Percentiles rank a stretch among this genome's conserved stretches.
Evolutionary conservation across 2,113 vertebrate species (phyloP).

Genomic region (Puffinus mauretanicus): DNA sequence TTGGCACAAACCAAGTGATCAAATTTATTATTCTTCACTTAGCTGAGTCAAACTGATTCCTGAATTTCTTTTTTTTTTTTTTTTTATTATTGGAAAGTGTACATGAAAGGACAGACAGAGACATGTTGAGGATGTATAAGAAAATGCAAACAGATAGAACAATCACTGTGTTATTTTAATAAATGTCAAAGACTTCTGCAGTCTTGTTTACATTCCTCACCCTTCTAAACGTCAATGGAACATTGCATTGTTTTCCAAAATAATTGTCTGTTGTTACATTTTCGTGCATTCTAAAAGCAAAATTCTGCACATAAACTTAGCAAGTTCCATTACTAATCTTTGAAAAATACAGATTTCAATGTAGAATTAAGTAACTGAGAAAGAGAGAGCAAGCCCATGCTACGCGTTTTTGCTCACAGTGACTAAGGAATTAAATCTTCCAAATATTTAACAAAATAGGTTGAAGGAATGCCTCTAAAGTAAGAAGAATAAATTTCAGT

Average conservation of each 20-base stretch:
- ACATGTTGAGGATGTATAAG: slow-evolving; percentile 29
- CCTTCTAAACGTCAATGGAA: slow-evolving; percentile 22
- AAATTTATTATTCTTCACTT: slow-evolving; percentile 42
- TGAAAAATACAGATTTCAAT: not conserved
- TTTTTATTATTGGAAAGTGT: not conserved
- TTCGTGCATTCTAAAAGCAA: not conserved
- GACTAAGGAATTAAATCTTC: not conserved
- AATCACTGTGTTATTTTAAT: slow-evolving; percentile 53
- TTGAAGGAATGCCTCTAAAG: not conserved
- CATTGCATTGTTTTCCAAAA: not conserved
- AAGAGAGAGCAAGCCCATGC: not conserved
- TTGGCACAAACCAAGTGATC: slow-evolving; percentile 32
- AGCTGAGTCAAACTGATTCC: slow-evolving; percentile 29
- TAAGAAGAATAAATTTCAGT: slow-evolving; percentile 6
- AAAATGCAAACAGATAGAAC: slow-evolving; percentile 49
- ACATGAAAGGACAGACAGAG: slow-evolving; percentile 41
- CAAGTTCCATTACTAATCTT: not conserved
- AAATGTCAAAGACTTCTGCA: not conserved
- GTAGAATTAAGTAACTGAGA: not conserved
- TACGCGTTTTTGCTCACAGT: not conserved
- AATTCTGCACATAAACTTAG: not conserved
- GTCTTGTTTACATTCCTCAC: slow-evolving; percentile 47
- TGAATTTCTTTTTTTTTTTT: not conserved
- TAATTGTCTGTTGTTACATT: not conserved
- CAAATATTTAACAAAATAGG: not conserved